Conservation (phyloP, 2,888 invertebrate species). For the Dicycla oo region DNA sequence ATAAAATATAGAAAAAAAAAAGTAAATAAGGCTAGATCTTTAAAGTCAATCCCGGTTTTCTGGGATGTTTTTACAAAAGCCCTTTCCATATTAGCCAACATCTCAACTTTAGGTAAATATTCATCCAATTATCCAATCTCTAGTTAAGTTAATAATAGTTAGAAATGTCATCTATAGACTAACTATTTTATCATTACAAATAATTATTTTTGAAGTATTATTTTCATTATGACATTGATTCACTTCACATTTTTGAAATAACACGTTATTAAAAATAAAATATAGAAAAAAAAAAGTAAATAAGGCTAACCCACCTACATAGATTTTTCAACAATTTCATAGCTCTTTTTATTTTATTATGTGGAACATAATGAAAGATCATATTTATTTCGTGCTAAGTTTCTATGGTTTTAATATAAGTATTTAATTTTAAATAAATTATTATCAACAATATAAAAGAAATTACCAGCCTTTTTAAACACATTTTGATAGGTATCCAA, state of each 20-base stretch:
- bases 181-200: background rate
- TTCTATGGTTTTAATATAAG: conserved; percentile 1
- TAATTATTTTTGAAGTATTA: background rate
- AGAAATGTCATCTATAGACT: background rate
- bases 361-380: background rate
- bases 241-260: background rate
- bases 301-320: background rate
- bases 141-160: background rate
- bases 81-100: too few relatives aligned
- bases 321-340: background rate
- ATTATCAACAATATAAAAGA: background rate
- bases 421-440: too few relatives aligned
- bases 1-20: background rate
- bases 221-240: background rate
- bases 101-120: too few relatives aligned
- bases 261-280: background rate
- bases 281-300: background rate
- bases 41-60: too few relatives aligned
- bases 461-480: background rate
- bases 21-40: background rate
- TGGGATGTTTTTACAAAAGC: too few relatives aligned
- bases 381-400: background rate
- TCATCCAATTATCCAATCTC: too few relatives aligned
- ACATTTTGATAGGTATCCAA: background rate
- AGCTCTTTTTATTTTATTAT: background rate